Evolutionary conservation across 2,113 vertebrate genomes (phyloP).

Genomic region (Spea bombifrons): DNA sequence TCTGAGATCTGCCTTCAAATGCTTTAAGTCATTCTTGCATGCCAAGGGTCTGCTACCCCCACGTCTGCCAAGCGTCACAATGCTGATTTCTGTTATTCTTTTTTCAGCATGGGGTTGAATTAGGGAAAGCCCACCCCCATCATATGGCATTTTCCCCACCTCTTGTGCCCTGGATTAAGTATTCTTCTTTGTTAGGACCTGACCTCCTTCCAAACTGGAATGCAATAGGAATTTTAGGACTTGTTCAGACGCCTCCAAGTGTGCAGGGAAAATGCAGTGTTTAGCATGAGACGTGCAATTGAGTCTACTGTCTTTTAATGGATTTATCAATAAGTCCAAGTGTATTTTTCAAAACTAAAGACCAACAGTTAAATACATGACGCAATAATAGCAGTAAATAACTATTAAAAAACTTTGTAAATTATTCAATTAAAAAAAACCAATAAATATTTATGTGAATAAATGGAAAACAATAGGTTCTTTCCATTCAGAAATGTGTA

Average conservation of each 20-base stretch:
- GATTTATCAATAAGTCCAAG: neutral
- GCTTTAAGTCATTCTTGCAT: neutral
- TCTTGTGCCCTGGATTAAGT: constrained; percentile 29
- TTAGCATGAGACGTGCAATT: neutral
- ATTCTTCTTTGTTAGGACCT: constrained; percentile 22
- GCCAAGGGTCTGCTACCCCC: neutral
- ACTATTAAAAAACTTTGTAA: neutral
- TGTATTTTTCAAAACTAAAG: neutral
- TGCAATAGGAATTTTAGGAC: constrained; percentile 29
- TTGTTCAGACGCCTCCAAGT: constrained; percentile 29
- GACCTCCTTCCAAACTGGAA: constrained; percentile 29
- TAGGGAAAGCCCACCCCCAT: constrained; percentile 15
- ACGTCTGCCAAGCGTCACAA: neutral
- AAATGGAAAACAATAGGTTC: neutral
- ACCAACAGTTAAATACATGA: constrained; percentile 2
- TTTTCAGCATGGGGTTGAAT: constrained; percentile 4
- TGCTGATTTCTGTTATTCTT: neutral
- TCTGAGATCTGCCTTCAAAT: neutral
- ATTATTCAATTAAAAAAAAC: neutral
- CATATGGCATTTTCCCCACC: constrained; percentile 3
- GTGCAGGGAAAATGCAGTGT: neutral
- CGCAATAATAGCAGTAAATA: neutral
- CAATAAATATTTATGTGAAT: neutral
- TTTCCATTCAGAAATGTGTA: neutral
- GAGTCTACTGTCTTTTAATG: constrained; percentile 1